Evolutionary conservation across 2,113 vertebrate genomes (phyloP), one percentile per base, ranked within the genome.

Genomic region (Ascaphus truei): DNA sequence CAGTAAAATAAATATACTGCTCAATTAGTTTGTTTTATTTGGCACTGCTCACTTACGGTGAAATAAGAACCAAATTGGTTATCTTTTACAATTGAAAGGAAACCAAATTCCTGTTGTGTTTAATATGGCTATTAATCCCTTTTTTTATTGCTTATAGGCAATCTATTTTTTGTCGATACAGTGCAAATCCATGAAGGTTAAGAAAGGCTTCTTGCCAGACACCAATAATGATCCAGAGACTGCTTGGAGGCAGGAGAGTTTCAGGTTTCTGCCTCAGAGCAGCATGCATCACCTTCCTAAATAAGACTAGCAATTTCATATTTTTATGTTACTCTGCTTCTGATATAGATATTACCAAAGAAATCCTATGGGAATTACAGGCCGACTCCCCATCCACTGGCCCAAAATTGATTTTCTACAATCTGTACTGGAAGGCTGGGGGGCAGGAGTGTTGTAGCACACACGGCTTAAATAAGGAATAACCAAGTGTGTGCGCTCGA

Each of bases 291-390:
- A 45, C 67, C n/a, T 34, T 51, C 41, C 50, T 41, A 45, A 59
- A 50, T 20, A 23, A 18, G 25, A 59, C 37, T 30, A 58, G 52
- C 52, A 27, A 58, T 58, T 68, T 58, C 36, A 57, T 47, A 58
- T 68, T 68, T 39, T 58, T 58, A 68, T 50, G 66, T 36, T 68
- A 68, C 66, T 59, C 41, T 41, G 55, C 37, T 59, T 50, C 30
- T 33, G 66, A 68, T 59, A 68, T 51, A 48, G 66, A 68, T 59
- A 59, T 68, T 50, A 48, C 55, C 66, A 59, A 43, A 33, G 25
- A 43, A 20, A 11, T 16, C 41, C 66, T 36, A 25, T n/a, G 66
- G 65, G 55, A 68, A 50, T 60, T 6, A 16, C 66, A 59, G 36
- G 55, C 51, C 13, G 41, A 41, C 41, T 20, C 63, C 51, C 63